phyloP scores from a whole-genome alignment of 2,797 vertebrate genomes.

The Bovichtus diacanthus region DNA sequence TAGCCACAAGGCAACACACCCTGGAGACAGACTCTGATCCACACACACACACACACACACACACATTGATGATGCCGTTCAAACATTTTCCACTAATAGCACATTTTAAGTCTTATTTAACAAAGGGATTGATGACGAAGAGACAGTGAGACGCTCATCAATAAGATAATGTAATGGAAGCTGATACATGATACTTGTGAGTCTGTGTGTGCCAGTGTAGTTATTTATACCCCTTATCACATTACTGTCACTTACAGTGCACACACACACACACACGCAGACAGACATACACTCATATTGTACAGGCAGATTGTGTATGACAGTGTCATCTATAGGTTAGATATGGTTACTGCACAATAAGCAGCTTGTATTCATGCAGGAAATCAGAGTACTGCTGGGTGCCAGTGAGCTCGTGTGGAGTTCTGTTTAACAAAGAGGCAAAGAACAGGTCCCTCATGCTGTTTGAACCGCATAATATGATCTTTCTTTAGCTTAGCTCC shows the following conservation, averaged over 20 bases:
- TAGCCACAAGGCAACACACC: slow-evolving; percentile 41
- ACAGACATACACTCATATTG: background rate
- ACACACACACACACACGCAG: too few species aligned
- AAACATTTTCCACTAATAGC: background rate
- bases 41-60: background rate
- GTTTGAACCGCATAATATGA: slow-evolving; percentile 6
- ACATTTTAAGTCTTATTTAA: background rate
- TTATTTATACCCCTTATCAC: slow-evolving; percentile 43
- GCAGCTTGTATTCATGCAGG: background rate
- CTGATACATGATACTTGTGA: slow-evolving; percentile 3
- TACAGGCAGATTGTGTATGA: slow-evolving; percentile 22
- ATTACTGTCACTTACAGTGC: slow-evolving; percentile 16
- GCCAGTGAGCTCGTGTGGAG: background rate
- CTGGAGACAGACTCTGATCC: slow-evolving; percentile 12
- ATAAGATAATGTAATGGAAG: slow-evolving; percentile 5
- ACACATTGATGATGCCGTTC: background rate
- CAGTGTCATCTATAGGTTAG: slow-evolving; percentile 59
- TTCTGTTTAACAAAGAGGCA: background rate
- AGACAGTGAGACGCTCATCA: slow-evolving; percentile 4
- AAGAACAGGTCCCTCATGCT: background rate
- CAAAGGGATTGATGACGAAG: background rate
- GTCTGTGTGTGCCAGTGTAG: background rate
- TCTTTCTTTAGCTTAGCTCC: background rate
- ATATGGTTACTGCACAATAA: slow-evolving; percentile 48
- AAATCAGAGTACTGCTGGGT: background rate